Evolutionary conservation across 2,888 invertebrate species (phyloP), one percentile per base, ranked within the genome.

Genomic region (Acheta domesticus): DNA sequence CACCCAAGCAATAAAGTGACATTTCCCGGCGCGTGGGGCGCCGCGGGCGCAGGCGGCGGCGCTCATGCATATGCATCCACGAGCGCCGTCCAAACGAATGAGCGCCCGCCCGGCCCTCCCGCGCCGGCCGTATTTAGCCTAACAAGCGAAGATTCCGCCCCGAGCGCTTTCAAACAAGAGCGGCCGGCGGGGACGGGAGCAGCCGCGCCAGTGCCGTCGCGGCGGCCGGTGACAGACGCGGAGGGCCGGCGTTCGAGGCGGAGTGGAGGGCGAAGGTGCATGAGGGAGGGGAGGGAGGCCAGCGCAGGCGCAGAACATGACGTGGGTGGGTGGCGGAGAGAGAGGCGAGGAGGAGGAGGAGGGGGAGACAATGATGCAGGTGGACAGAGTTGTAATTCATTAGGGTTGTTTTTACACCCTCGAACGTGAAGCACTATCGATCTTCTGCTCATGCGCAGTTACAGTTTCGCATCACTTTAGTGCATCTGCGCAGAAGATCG

Each of bases 121-220:
- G 14, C 62, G 62, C 62, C 62, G 4, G 62, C 62, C 62, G 62
- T 62, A 62, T 62, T 62, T 62, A 62, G 62, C 62, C 62, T 62
- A 62, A 62, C 62, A 62, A 62, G 62, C n/a, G 12, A 62, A 62
- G 62, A 62, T 62, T 62, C n/a, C 62, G 62, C 62, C 62, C n/a
- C 14, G 11, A n/a, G 62, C 62, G 62, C 62, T 11, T 62, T n/a
- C n/a, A 62, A 62, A 62, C 62, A 62, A 62, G n/a, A 62, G 62
- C 62, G 62, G 62, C n/a, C 16, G 62, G 11, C n/a, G 62, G 62
- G 0, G 62, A 62, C 14, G n/a, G 12, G 62, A 12, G 12, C 2
- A 11, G n/a, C 2, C n/a, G 62, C 3, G 62, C 16, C 19, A 5
- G 62, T 1, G 36, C 3, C 5, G 36, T 36, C 5, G 36, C 36